Percentiles rank a stretch among this genome's conserved stretches.
Conservation (phyloP, 2,113 vertebrate genomes). For the Sebastes schlegelii region DNA sequence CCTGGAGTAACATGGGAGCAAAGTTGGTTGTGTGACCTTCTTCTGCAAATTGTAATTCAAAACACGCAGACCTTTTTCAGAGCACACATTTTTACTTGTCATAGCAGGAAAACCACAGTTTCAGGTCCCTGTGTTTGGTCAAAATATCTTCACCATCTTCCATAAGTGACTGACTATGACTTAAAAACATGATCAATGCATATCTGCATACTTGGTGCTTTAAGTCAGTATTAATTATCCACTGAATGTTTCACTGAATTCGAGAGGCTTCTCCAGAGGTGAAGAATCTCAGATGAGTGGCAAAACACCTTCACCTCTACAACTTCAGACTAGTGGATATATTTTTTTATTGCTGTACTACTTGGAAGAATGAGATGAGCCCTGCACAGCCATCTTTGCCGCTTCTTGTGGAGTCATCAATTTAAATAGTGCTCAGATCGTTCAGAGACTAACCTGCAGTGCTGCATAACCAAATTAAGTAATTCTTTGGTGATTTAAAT, state of each 20-base stretch:
- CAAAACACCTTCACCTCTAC: neutral
- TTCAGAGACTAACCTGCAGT: conserved; percentile 18
- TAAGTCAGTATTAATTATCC: neutral
- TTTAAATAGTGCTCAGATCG: conserved; percentile 18
- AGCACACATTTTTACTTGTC: neutral
- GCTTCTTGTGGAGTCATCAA: conserved; percentile 21
- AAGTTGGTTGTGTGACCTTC: conserved; percentile 18
- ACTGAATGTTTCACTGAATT: neutral
- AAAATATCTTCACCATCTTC: neutral
- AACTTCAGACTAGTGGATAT: neutral
- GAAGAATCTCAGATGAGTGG: neutral
- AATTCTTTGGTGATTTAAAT: conserved; percentile 36
- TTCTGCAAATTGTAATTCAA: conserved; percentile 27
- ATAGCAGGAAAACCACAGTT: neutral
- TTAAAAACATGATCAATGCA: conserved; percentile 7
- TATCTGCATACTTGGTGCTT: neutral
- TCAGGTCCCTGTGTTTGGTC: no score
- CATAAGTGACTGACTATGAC: neutral
- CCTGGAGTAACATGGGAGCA: conserved; percentile 7
- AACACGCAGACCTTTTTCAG: conserved; percentile 27
- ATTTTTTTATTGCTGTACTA: neutral
- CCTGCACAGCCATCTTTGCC: neutral
- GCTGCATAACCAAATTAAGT: conserved; percentile 12
- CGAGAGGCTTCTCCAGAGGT: neutral
- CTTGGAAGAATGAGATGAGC: conserved; percentile 8